A percentile compares a stretch with the other conserved stretches of the same genome.
Evolutionary conservation across 1,140 invertebrate species (phyloP).

Genomic region (Tyrophagus putrescentiae): DNA sequence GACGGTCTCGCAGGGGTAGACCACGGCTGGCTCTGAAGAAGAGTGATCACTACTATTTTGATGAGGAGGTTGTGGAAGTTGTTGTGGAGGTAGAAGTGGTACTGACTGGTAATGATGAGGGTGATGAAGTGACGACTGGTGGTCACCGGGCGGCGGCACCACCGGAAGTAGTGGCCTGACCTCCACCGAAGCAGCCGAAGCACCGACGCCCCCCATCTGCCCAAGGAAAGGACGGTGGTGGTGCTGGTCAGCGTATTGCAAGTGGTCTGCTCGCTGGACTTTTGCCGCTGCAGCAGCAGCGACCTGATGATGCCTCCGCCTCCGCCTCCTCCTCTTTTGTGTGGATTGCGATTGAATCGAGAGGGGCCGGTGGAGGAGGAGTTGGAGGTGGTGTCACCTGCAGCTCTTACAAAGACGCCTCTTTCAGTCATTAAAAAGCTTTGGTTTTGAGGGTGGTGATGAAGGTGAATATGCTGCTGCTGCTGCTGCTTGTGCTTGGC

Average conservation of each 20-base stretch:
- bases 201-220: too few relatives aligned
- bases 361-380: neutral
- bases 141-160: neutral
- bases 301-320: neutral
- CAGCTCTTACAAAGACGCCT: too few relatives aligned
- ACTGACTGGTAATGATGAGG: neutral
- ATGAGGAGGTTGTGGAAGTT: neutral
- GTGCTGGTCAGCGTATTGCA: constrained; percentile 13
- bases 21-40: constrained; percentile 5
- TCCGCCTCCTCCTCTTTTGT: neutral
- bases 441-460: too few relatives aligned
- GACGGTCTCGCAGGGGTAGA: constrained; percentile 60
- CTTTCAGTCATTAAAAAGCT: constrained; percentile 15
- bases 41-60: constrained; percentile 16
- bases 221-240: too few relatives aligned
- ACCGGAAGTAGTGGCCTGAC: neutral
- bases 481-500: neutral
- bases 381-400: too few relatives aligned
- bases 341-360: constrained; percentile 2
- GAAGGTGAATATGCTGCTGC: too few relatives aligned
- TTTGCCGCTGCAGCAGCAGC: neutral
- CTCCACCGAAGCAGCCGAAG: neutral
- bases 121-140: neutral
- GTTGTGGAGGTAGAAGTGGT: neutral
- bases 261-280: too few relatives aligned